These are phyloP conservation scores for Maconellicoccus hirsutus DNA, from an alignment of 1,140 invertebrate species.

Conservation along the genomic window DNA sequence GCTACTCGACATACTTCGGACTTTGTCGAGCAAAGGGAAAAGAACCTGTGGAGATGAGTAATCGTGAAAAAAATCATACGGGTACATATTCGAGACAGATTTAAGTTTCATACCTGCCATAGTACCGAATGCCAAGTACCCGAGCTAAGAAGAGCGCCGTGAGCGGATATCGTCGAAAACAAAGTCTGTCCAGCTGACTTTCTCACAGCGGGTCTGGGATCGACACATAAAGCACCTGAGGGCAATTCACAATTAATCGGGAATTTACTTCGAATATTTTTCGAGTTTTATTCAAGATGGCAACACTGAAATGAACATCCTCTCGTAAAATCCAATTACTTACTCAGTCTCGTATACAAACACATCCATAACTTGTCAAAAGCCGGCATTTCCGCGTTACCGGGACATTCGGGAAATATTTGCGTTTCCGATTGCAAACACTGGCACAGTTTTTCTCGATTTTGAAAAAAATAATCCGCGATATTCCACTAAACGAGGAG, in stretches of 20 bases:
- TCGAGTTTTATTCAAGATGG: no score
- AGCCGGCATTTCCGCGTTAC: conserved; percentile 66
- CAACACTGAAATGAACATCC: no score
- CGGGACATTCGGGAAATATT: conserved; percentile 70
- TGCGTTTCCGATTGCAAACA: not conserved
- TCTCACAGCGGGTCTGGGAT: conserved; percentile 84
- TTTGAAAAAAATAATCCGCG: conserved; percentile 92
- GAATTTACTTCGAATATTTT: no score
- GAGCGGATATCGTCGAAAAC: conserved; percentile 92
- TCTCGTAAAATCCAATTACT: conserved; percentile 28
- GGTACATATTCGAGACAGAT: not conserved
- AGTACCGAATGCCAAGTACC: conserved; percentile 82
- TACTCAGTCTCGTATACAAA: conserved; percentile 72
- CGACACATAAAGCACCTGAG: conserved; percentile 81
- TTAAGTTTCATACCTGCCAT: conserved; percentile 46
- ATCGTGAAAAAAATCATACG: not conserved
- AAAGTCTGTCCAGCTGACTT: conserved; percentile 98
- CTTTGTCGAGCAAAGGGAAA: conserved; percentile 91
- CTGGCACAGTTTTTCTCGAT: conserved; percentile 71
- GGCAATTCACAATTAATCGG: no score
- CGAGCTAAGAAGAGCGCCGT: conserved; percentile 74
- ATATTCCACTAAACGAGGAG: conserved; percentile 78
- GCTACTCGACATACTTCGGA: conserved; percentile 72
- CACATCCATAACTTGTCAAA: conserved; percentile 95
- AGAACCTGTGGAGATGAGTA: conserved; percentile 48